Base-by-base conservation (phyloP, 2,797 vertebrate genomes). In the Parauchenoglanis punctatus region DNA sequence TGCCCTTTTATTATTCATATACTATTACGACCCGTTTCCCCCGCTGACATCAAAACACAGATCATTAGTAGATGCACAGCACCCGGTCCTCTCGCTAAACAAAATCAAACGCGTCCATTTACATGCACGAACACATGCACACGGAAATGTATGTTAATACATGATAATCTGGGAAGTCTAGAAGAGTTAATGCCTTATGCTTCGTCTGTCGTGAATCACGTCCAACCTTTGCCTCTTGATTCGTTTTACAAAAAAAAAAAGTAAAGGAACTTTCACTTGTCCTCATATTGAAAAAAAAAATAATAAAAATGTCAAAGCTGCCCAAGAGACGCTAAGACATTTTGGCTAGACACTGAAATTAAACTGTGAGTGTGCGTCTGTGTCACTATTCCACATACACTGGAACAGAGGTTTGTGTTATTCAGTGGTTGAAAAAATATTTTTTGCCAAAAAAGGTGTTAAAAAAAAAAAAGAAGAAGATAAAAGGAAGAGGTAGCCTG, bases 361-460 rank as follows among this genome's bases (percentile, higher is more conserved):
- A 83, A 88, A 83, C 89, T 93, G 89, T 92, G 92, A 91, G 90
- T 89, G 90, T 92, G 90, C 85, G 87, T 90, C 87, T 88, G 75
- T 91, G 91, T 93, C 92, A 75, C 88, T 68, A 86, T 78, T 78
- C 73, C 65, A 83, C 81, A 52, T 87, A 87, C 87, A 89, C 89
- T 88, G 87, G 92, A 91, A 91, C 91, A 89, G 90, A 83, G 88
- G 56, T 92, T 88, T 85, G 87, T 86, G 88, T 89, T 91, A 90
- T 94, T 93, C 91, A 94, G 93, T 95, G 93, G 90, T 94, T 94
- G 92, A 90, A 88, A 92, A 89, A 92, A 93, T 89, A 63, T 89
- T 93, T 95, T 92, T 94, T 92, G 94, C 94, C 94, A 95, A 95
- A 95, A 89, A 80, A 82, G 49, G 85, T 73, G 85, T 87, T 75